Evolutionary conservation across 2,888 invertebrate genomes (phyloP), one percentile per base, ranked within the genome.

Genomic region (Exocentrus adspersus): DNA sequence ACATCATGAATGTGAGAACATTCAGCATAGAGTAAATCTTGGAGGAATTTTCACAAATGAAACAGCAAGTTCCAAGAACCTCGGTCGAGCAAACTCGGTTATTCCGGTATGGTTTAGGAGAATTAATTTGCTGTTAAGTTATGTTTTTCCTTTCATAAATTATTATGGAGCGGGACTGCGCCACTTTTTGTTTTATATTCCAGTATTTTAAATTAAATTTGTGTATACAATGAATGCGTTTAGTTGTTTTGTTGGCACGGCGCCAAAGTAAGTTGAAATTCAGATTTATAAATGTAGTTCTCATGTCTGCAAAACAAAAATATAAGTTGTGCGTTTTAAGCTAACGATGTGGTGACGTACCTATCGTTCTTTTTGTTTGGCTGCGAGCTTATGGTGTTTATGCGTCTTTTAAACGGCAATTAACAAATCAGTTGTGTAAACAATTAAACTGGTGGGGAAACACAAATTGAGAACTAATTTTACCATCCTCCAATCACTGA

Each of bases 241-340:
- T 65, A 67, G 62, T 43, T 63, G 37, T 50, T 50, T 12, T 24
- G n/a, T 19, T 65, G 68, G 65, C 60, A 14, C 50, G 21, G 16
- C 42, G 60, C 68, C 65, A 68, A 48, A 28, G 30, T 43, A 45
- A 42, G 28, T 24, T 37, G 50, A 58, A 62, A 60, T 58, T 56
- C 52, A 65, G 51, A 65, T 69, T 53, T 64, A 63, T 62, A 54
- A 69, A 69, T 67, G 66, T 59, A 64, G 60, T 69, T 69, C 50
- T 30, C 63, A 45, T 65, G 67, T 67, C 51, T 50, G 42, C n/a
- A 57, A 58, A 54, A 66, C 41, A 58, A 66, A 66, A 60, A 45
- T 53, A 46, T 53, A 60, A 52, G 17, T 46, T 32, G 19, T n/a
- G 9, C 16, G 32, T 60, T 58, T 58, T 42, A 50, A 57, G 51